These are phyloP conservation scores for Himalopsyche tibetana DNA, from an alignment of 2,888 invertebrate genomes.

Conservation along the genomic window DNA sequence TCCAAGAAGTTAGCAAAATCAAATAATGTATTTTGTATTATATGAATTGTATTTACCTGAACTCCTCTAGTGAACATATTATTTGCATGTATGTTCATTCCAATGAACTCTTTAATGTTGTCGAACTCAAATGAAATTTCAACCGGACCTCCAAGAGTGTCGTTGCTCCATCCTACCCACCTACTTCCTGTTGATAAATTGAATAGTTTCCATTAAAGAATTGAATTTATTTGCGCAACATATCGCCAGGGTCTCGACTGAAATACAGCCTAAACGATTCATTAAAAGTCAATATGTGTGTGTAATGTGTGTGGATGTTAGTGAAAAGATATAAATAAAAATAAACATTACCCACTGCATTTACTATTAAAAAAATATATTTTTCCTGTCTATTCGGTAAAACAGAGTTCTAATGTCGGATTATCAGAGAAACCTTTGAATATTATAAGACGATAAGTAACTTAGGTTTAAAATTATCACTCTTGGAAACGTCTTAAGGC, in stretches of 20 bases:
- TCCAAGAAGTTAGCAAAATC: conserved; percentile 61
- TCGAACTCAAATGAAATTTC: conserved; percentile 90
- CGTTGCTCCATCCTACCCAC: conserved; percentile 94
- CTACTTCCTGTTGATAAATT: conserved; percentile 75
- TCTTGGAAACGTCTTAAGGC: not conserved
- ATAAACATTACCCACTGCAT: no score
- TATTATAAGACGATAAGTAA: conserved; percentile 29
- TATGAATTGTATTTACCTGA: conserved; percentile 76
- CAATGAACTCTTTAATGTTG: conserved; percentile 83
- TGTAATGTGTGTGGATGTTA: no score
- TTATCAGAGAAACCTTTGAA: conserved; percentile 26
- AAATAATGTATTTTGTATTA: not conserved
- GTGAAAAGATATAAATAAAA: no score
- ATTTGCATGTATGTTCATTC: conserved; percentile 85
- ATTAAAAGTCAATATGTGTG: no score
- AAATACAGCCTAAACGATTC: no score
- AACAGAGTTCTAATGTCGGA: conserved; percentile 19
- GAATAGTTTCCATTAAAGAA: no score
- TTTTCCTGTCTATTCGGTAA: not conserved
- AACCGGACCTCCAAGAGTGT: conserved; percentile 79
- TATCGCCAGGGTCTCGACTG: no score
- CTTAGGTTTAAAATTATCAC: not conserved
- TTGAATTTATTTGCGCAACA: no score
- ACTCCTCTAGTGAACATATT: conserved; percentile 89
- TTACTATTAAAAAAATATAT: not conserved